A percentile compares a stretch with the other conserved stretches of the same genome.
Evolutionary conservation across 1,140 invertebrate genomes (phyloP).

Genomic region (Aphaenogaster ashmeadi): DNA sequence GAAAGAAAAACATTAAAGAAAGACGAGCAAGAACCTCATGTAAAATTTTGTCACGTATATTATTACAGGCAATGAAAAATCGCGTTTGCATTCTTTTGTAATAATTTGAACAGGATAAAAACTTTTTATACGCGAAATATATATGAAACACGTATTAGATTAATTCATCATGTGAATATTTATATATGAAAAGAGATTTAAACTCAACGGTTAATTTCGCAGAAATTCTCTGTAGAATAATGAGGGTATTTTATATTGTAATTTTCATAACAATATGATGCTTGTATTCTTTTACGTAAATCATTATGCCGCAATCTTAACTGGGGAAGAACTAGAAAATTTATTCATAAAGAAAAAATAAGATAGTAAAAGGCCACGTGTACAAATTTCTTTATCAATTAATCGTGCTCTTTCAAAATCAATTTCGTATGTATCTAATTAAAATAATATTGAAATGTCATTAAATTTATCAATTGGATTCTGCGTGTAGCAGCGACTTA

Average conservation of each 20-base stretch:
- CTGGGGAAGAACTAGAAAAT: background rate
- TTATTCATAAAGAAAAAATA: background rate
- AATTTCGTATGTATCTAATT: background rate
- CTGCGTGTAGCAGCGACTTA: background rate
- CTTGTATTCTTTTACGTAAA: background rate
- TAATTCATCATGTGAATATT: background rate
- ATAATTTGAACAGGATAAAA: too few species aligned
- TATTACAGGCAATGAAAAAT: background rate
- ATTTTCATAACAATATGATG: background rate
- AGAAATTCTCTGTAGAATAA: background rate
- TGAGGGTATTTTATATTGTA: background rate
- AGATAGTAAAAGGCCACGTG: background rate
- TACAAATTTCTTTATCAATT: background rate
- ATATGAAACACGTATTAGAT: background rate
- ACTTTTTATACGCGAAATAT: background rate
- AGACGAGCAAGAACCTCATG: background rate
- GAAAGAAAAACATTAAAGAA: background rate
- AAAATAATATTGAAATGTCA: slow-evolving; percentile 13
- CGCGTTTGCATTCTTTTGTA: background rate
- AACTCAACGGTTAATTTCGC: background rate
- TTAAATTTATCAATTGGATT: slow-evolving; percentile 19
- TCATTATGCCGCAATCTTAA: background rate
- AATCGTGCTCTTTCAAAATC: background rate
- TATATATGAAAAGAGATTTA: background rate
- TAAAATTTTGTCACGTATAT: background rate